Evolutionary conservation across 2,888 invertebrate genomes (phyloP).

Genomic region (Hydropsyche betteni): DNA sequence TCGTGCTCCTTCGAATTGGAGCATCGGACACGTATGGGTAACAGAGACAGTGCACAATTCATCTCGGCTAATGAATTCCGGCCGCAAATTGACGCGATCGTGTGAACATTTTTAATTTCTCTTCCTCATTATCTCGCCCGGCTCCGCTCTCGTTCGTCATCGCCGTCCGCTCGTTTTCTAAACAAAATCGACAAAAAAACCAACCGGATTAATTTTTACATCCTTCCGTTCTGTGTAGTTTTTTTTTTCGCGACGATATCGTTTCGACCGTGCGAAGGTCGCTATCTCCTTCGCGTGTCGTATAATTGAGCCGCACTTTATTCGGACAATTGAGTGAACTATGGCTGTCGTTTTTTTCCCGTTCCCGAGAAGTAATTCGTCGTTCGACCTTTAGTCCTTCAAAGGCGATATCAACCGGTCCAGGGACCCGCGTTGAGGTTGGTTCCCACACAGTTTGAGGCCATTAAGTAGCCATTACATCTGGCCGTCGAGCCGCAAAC

Average conservation of each 20-base stretch:
- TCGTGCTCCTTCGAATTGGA: slow-evolving; percentile 44
- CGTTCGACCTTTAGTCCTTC: slow-evolving; percentile 30
- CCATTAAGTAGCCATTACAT: slow-evolving; percentile 50
- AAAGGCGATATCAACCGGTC: slow-evolving; percentile 35
- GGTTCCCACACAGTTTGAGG: slow-evolving; percentile 50
- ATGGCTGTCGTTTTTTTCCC: slow-evolving; percentile 5
- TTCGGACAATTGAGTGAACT: slow-evolving; percentile 16
- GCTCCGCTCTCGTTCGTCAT: slow-evolving; percentile 30
- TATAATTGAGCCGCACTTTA: too few species aligned
- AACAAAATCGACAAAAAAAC: neutral
- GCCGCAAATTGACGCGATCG: slow-evolving; percentile 50
- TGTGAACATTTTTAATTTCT: slow-evolving; percentile 52
- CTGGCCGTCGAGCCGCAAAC: slow-evolving; percentile 44
- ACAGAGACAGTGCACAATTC: slow-evolving; percentile 42
- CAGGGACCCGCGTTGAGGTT: slow-evolving; percentile 28
- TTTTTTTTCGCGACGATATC: neutral
- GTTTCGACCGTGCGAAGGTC: neutral
- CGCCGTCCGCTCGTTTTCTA: slow-evolving; percentile 30
- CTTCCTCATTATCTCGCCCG: slow-evolving; percentile 50
- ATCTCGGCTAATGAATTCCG: slow-evolving; percentile 50
- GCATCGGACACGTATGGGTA: slow-evolving; percentile 38
- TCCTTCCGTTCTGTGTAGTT: neutral
- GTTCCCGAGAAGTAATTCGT: slow-evolving; percentile 7
- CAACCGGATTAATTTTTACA: too few species aligned
- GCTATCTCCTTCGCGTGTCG: too few species aligned